A percentile compares a stretch with the other conserved stretches of the same genome.
These are phyloP conservation scores for Campopleginae sp. DNA, from an alignment of 2,888 invertebrate genomes.

Conservation along the genomic window DNA sequence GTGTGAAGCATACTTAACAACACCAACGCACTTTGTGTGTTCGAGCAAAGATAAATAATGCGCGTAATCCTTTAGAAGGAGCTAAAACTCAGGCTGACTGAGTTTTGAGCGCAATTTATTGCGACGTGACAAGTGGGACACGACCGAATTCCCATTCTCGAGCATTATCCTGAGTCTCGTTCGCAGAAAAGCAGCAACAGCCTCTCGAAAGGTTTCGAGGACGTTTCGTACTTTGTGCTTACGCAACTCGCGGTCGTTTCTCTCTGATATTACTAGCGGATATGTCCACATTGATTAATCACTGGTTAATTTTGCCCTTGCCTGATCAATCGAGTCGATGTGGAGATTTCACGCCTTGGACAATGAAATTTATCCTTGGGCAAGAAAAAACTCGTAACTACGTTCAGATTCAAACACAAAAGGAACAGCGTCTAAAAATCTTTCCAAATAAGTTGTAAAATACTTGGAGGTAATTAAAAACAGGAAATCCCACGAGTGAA, in stretches of 20 bases:
- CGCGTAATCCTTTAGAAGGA: neutral
- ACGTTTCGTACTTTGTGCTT: constrained; percentile 41
- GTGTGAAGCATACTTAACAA: neutral
- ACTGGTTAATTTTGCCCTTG: neutral
- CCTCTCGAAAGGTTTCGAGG: constrained; percentile 39
- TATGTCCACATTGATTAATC: neutral
- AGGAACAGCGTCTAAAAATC: no score
- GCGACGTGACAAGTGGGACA: constrained; percentile 57
- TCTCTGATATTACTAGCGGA: constrained; percentile 5
- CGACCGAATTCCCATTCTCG: constrained; percentile 48
- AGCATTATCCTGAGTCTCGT: constrained; percentile 7
- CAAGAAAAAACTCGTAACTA: neutral
- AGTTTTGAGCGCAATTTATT: neutral
- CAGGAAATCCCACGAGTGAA: no score
- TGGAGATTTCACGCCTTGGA: neutral
- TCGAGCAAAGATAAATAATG: constrained; percentile 6
- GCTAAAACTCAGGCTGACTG: neutral
- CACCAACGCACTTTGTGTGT: neutral
- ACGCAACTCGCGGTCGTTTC: constrained; percentile 7
- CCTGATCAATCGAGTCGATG: neutral
- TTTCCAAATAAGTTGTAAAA: no score
- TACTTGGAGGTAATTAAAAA: no score
- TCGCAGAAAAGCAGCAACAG: constrained; percentile 26
- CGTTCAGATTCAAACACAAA: neutral
- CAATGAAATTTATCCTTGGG: neutral